Conservation (phyloP, 2,797 vertebrate genomes). For the Gymnodraco acuticeps region DNA sequence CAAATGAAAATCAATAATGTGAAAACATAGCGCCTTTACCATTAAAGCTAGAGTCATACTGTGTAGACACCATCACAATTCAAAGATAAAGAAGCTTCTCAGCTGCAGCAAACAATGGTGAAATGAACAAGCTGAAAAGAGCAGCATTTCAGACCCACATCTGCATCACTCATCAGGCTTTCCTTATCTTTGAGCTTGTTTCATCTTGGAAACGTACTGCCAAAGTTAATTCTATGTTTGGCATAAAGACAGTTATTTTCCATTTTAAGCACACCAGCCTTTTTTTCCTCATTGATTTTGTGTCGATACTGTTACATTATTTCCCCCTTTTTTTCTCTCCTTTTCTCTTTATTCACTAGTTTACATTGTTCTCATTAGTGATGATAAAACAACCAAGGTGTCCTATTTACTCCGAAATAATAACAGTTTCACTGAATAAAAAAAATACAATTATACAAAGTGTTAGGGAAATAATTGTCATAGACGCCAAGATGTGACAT, state of each 20-base stretch:
- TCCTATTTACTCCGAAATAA: constrained; percentile 8
- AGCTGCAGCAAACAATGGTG: constrained; percentile 14
- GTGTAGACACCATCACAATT: background rate
- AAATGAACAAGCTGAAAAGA: constrained; percentile 26
- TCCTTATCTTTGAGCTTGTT: constrained; percentile 40
- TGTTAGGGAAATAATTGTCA: too few species aligned
- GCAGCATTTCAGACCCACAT: constrained; percentile 33
- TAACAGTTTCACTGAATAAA: constrained; percentile 22
- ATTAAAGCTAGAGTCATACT: background rate
- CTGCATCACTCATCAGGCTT: constrained; percentile 41
- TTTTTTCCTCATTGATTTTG: constrained; percentile 11
- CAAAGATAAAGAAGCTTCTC: constrained; percentile 14
- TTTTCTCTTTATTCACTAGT: background rate
- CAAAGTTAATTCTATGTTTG: constrained; percentile 36
- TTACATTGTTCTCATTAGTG: constrained; percentile 5
- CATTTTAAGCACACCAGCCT: constrained; percentile 17
- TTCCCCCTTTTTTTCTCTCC: background rate
- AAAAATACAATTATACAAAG: constrained; percentile 13
- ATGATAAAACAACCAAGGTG: background rate
- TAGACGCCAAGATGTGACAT: too few species aligned
- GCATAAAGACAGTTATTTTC: constrained; percentile 28
- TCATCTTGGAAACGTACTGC: constrained; percentile 44
- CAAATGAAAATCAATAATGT: background rate
- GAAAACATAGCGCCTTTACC: background rate
- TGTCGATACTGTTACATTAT: constrained; percentile 17